These are phyloP conservation scores for Huso huso DNA, from an alignment of 2,797 vertebrate genomes.

Conservation along the genomic window DNA sequence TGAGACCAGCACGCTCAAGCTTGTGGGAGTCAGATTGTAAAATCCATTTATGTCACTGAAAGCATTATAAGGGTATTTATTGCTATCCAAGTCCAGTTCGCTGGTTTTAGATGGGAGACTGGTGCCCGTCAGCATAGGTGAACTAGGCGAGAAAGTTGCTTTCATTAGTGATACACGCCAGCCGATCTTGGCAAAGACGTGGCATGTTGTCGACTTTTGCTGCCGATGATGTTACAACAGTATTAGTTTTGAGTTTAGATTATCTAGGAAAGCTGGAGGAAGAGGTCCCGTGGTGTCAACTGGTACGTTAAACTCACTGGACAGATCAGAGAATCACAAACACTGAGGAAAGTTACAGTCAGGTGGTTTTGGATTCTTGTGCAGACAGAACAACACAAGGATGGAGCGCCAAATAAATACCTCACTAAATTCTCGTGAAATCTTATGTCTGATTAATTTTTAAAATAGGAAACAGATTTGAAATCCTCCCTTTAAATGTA, in stretches of 20 bases:
- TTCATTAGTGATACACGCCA: background rate
- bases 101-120: constrained; percentile 9
- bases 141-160: background rate
- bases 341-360: background rate
- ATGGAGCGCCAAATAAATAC: too few species aligned
- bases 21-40: background rate
- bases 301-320: background rate
- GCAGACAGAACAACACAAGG: background rate
- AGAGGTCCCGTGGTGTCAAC: background rate
- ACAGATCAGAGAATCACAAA: background rate
- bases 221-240: background rate
- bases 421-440: too few species aligned
- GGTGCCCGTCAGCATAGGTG: background rate
- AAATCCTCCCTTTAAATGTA: too few species aligned
- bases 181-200: background rate
- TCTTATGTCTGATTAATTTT: too few species aligned
- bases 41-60: background rate
- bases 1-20: background rate
- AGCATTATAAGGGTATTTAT: constrained; percentile 9
- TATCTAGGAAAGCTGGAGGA: background rate
- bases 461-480: too few species aligned
- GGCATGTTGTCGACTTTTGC: background rate
- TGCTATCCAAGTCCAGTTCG: background rate
- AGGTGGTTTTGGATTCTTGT: background rate
- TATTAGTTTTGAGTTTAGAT: background rate